These are phyloP conservation scores for Sacculina carcini DNA, from an alignment of 2,888 invertebrate genomes.

Conservation along the genomic window DNA sequence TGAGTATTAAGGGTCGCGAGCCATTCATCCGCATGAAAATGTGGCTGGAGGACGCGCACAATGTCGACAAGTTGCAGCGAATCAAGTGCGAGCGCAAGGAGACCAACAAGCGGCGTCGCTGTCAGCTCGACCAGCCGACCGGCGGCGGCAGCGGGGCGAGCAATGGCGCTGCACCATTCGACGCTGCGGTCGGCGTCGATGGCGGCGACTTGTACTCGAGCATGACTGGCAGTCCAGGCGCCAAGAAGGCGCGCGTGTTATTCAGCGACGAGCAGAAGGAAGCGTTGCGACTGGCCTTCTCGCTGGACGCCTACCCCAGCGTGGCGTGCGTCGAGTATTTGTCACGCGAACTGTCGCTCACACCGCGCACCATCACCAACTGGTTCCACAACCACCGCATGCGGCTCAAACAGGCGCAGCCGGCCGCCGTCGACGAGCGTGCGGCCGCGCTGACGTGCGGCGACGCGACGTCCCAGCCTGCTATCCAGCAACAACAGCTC, in stretches of 20 bases:
- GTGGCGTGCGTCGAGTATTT: conserved; percentile 86
- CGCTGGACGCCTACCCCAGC: conserved; percentile 88
- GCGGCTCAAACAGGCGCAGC: conserved; percentile 50
- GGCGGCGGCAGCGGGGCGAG: conserved; percentile 28
- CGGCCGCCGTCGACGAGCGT: conserved; percentile 8
- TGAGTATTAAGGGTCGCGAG: conserved; percentile 89
- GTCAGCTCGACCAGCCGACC: conserved; percentile 1
- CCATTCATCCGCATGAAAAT: conserved; percentile 88
- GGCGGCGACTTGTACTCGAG: conserved; percentile 36
- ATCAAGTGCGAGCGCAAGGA: conserved; percentile 45
- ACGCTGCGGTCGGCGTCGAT: conserved; percentile 70
- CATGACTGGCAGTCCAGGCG: conserved; percentile 21
- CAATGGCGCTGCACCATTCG: conserved; percentile 63
- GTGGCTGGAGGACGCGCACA: conserved; percentile 86
- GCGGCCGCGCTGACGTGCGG: conserved; percentile 8
- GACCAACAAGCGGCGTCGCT: conserved; percentile 59
- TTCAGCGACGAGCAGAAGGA: conserved; percentile 98
- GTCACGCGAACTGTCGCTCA: conserved; percentile 64
- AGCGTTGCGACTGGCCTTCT: conserved; percentile 72
- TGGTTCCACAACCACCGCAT: conserved; percentile 99
- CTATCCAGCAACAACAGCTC: conserved; percentile 24
- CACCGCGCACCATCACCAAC: conserved; percentile 88
- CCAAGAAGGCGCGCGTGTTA: conserved; percentile 76
- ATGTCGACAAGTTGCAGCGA: conserved; percentile 48
- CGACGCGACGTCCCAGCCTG: conserved; percentile 10